These are phyloP conservation scores for Argyra leucocephala DNA, from an alignment of 2,888 invertebrate genomes.

Conservation along the genomic window DNA sequence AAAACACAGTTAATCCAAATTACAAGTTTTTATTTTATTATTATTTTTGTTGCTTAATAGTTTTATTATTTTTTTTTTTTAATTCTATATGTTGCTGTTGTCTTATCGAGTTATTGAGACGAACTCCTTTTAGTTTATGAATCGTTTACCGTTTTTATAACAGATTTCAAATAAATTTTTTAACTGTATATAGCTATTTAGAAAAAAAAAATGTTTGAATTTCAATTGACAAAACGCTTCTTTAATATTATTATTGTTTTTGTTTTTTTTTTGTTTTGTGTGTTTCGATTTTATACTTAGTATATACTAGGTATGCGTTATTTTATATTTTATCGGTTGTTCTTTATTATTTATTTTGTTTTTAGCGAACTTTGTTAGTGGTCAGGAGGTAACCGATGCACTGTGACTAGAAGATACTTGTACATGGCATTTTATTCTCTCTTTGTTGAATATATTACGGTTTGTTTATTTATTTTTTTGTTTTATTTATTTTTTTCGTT, in stretches of 20 bases:
- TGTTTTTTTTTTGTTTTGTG: constrained; percentile 17
- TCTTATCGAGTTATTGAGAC: neutral
- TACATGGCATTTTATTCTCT: constrained; percentile 45
- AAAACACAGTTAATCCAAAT: neutral
- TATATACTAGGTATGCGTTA: constrained; percentile 13
- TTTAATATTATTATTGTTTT: neutral
- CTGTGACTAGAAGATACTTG: constrained; percentile 43
- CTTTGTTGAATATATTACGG: constrained; percentile 3
- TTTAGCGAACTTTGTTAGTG: constrained; percentile 27
- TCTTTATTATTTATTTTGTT: constrained; percentile 16
- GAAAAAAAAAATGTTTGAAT: neutral
- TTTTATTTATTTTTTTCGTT: neutral
- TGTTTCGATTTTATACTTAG: constrained; percentile 12
- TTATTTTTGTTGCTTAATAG: neutral
- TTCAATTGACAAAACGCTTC: neutral
- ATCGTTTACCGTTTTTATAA: constrained; percentile 8
- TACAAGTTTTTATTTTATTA: neutral
- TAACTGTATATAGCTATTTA: neutral
- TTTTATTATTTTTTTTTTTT: neutral
- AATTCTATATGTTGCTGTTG: neutral
- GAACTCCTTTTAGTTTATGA: neutral
- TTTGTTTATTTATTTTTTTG: neutral
- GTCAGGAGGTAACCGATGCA: constrained; percentile 45
- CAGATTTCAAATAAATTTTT: neutral
- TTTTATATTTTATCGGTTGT: constrained; percentile 8